Evolutionary conservation across 2,888 invertebrate species (phyloP).

Genomic region (Clepsis dumicolana): DNA sequence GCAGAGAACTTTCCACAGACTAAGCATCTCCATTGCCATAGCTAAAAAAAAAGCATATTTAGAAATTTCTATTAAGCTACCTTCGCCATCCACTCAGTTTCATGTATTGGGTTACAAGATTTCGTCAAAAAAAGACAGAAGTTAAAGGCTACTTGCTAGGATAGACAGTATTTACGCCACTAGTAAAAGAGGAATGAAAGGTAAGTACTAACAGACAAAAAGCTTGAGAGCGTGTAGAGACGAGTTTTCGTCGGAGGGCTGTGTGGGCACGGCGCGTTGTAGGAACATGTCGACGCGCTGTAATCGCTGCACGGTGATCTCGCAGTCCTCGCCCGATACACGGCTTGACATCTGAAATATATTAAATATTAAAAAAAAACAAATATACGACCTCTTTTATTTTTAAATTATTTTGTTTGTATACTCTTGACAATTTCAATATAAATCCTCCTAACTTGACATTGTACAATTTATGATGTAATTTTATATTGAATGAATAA

Average conservation of each 20-base stretch:
- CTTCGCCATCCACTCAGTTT: too few relatives aligned
- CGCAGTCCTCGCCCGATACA: constrained; percentile 90
- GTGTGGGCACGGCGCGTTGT: constrained; percentile 71
- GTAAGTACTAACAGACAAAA: constrained; percentile 85
- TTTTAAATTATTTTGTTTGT: too few relatives aligned
- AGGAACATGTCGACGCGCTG: constrained; percentile 92
- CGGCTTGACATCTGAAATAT: constrained; percentile 87
- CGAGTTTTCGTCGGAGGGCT: constrained; percentile 87
- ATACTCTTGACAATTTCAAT: too few relatives aligned
- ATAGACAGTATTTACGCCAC: too few relatives aligned
- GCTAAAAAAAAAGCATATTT: constrained; percentile 61
- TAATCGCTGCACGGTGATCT: constrained; percentile 90
- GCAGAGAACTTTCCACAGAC: constrained; percentile 96
- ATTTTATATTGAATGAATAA: too few relatives aligned
- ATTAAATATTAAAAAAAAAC: constrained; percentile 28
- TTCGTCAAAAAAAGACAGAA: too few relatives aligned
- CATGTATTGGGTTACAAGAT: too few relatives aligned
- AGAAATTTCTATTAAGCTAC: too few relatives aligned
- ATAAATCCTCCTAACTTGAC: too few relatives aligned
- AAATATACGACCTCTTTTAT: too few relatives aligned
- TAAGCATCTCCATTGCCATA: constrained; percentile 95
- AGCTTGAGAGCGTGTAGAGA: constrained; percentile 92
- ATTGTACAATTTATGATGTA: too few relatives aligned
- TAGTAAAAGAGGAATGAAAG: not conserved
- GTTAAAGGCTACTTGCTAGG: too few relatives aligned